Conservation (phyloP, 2,888 invertebrate species). For the Parthenolecanium corni region DNA sequence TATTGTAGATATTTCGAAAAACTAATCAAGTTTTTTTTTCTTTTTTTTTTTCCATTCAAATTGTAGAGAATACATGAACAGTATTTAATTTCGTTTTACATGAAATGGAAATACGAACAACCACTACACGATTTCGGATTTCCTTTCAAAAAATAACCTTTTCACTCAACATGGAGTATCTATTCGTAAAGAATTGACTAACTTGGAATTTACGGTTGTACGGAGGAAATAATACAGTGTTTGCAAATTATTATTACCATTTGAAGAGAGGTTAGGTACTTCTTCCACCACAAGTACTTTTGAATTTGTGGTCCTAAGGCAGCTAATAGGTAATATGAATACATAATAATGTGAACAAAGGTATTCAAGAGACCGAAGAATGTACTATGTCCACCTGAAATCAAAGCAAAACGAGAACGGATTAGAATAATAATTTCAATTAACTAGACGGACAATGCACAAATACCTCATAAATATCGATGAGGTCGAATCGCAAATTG, state of each 20-base stretch:
- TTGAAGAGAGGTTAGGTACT: conserved; percentile 80
- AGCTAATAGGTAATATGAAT: conserved; percentile 80
- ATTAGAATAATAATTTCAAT: background rate
- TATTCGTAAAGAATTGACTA: too few relatives aligned
- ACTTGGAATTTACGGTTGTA: too few relatives aligned
- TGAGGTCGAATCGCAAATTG: too few relatives aligned
- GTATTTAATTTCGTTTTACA: too few relatives aligned
- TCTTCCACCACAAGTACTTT: conserved; percentile 91
- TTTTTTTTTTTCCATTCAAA: too few relatives aligned
- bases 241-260: conserved; percentile 50
- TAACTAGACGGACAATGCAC: background rate
- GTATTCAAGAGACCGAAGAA: conserved; percentile 91
- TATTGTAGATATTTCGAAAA: too few relatives aligned
- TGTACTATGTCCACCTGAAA: conserved; percentile 79
- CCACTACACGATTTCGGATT: too few relatives aligned
- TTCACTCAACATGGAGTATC: background rate
- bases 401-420: conserved; percentile 22
- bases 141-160: too few relatives aligned
- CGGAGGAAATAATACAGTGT: too few relatives aligned
- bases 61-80: too few relatives aligned
- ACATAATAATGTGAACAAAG: conserved; percentile 96
- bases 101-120: too few relatives aligned
- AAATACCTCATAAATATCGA: background rate
- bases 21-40: too few relatives aligned
- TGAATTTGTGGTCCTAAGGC: conserved; percentile 79